Conservation (phyloP, 2,113 vertebrate genomes). For the Charadrius vociferus region DNA sequence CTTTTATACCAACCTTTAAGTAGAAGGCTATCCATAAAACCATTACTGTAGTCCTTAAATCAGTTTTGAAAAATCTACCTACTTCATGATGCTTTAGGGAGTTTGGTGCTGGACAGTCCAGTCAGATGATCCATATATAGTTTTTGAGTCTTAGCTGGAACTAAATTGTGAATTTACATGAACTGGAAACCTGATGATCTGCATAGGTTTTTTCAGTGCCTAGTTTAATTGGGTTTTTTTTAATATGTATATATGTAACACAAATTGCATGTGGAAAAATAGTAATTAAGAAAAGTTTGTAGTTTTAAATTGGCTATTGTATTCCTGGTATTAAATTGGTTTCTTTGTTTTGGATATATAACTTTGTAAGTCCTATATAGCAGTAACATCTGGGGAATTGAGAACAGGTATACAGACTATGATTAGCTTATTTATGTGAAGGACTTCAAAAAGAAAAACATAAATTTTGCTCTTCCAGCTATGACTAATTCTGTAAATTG, state of each 20-base stretch:
- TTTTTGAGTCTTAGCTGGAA: neutral
- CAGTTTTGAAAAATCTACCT: neutral
- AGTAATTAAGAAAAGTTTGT: neutral
- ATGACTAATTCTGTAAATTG: neutral
- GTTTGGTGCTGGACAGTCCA: neutral
- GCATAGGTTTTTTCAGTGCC: rapidly evolving
- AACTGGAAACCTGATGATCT: neutral
- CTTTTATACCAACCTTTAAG: neutral
- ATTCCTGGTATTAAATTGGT: neutral
- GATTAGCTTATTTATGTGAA: neutral
- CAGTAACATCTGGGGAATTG: neutral
- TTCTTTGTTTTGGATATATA: neutral
- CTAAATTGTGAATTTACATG: neutral
- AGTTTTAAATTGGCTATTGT: neutral
- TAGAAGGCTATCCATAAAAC: neutral
- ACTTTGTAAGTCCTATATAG: neutral
- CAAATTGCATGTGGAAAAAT: neutral
- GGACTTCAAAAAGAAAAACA: neutral
- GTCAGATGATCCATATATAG: neutral
- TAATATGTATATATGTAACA: neutral
- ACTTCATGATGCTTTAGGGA: neutral
- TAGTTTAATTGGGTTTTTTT: neutral
- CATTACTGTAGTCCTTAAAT: neutral
- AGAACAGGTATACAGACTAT: neutral
- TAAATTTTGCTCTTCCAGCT: rapidly evolving